Base-by-base conservation (phyloP, 2,113 vertebrate species). In the Martes martes region DNA sequence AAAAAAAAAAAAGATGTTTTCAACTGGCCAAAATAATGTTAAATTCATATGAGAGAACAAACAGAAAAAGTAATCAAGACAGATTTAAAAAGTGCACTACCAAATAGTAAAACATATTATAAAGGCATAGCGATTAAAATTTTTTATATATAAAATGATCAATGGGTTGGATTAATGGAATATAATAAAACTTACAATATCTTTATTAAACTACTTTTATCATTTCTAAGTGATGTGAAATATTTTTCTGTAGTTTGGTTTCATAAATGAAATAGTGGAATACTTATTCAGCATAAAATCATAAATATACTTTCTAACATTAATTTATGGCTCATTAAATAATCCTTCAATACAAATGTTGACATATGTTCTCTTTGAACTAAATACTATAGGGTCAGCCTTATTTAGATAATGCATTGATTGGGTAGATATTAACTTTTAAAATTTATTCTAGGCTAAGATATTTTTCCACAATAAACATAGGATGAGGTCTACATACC, bases 221-320 rank as follows among this genome's bases (percentile, higher is more conserved):
- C 67, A 93, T 87, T 69, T 92, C 15, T 80, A 96, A 95, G 6
- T 76, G 18, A 57, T 90, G 39, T 63, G 11, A 95, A 88, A 65
- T 36, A 47, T 14, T 79, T 76, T 97, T 73, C 42, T 93, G 33
- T n/a, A 89, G 5, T 57, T 92, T 82, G 11, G 16, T 52, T 89
- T 86, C 71, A 87, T 69, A 86, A 96, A 89, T 86, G 39, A 67
- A 78, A 93, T 81, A 80, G 65, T 73, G 6, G 78, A 92, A 76
- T 87, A 90, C 59, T 71, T 91, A 61, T 9, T 74, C 89, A 36
- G 10, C 42, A 94, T 90, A 21, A 91, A 91, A 57, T 88, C 42
- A 83, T 74, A 93, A 79, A 65, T 61, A 73, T 73, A 7, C 6
- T 80, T 59, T 92, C 39, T 78, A 65, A 87, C 71, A 59, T 83